These are phyloP conservation scores for Perizoma flavofasciatum DNA, from an alignment of 2,888 invertebrate species.

Conservation along the genomic window DNA sequence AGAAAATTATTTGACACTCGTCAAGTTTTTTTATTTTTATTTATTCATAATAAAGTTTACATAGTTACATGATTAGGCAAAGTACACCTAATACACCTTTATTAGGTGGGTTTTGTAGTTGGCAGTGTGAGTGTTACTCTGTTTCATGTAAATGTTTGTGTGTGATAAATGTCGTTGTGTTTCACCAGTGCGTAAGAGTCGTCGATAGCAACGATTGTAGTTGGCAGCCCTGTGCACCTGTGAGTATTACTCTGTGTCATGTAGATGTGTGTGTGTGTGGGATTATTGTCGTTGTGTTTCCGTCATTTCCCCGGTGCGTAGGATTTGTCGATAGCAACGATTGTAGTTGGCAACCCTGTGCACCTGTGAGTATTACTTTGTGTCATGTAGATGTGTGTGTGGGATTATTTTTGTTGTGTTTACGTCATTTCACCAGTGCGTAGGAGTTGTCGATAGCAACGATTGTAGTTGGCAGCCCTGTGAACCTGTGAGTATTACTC, in stretches of 20 bases:
- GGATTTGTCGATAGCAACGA: too few relatives aligned
- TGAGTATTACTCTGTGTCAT: conserved; percentile 8
- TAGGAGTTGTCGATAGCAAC: conserved; percentile 73
- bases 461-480: conserved; percentile 30
- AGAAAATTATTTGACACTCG: too few relatives aligned
- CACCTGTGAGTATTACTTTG: conserved; percentile 18
- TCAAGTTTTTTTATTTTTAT: too few relatives aligned
- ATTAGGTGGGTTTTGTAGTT: too few relatives aligned
- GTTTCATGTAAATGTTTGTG: too few relatives aligned
- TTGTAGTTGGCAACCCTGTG: conserved; percentile 24
- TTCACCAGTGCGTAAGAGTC: too few relatives aligned
- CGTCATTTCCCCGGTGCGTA: conserved; percentile 47
- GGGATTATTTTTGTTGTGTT: conserved; percentile 55
- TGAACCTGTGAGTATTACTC: conserved; percentile 19
- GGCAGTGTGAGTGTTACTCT: too few relatives aligned
- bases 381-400: conserved; percentile 39
- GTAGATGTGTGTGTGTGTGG: conserved; percentile 4
- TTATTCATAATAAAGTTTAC: too few relatives aligned
- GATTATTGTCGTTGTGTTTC: conserved; percentile 43
- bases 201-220: too few relatives aligned
- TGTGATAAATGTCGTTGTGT: too few relatives aligned
- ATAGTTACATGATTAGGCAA: too few relatives aligned
- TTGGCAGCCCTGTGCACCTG: conserved; percentile 27
- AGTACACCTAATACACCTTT: too few relatives aligned
- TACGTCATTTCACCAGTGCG: conserved; percentile 73